Base-by-base conservation (phyloP, 2,113 vertebrate genomes). In the Poeciliopsis turrubarensis region DNA sequence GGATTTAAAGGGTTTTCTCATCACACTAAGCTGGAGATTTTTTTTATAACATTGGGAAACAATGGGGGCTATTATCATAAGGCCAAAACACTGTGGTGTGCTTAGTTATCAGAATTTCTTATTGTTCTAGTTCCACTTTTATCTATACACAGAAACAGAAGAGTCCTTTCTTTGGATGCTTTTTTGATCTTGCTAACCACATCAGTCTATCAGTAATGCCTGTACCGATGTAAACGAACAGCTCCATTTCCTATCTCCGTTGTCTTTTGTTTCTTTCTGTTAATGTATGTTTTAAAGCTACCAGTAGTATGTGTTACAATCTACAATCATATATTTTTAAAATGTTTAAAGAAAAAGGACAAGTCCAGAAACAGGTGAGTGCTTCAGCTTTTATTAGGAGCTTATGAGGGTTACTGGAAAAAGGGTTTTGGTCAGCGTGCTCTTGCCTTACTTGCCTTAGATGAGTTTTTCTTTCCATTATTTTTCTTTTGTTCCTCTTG, bases 401-500 rank as follows among this genome's bases (percentile, higher is more conserved):
- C 37, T 14, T 12, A 66, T 71, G 11, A 60, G 57, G 65, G 75
- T 61, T 27, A 22, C 31, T 72, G 78, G 11, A 41, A 22, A 34
- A 77, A 73, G 25, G 70, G 67, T 14, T 22, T 32, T 2, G 0
- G 70, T 60, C 22, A 34, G n/a, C 26, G 69, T 47, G 44, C 44
- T 47, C 44, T 47, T 19, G 63, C 31, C 57, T 37, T 60, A 70
- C 62, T n/a, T n/a, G n/a, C n/a, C n/a, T n/a, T 70, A 62, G 63
- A 87, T n/a, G 32, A 26, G 5, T 0, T 9, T 75, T 51, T 47
- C 11, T 12, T 63, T 30, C 62, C 13, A 22, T 64, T 72, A 34
- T 51, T 66, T 70, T 79, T 77, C 7, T 8, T 65, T 69, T 44
- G 61, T 63, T 32, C 79, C 78, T 75, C 31, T 64, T 25, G n/a